phyloP scores from a whole-genome alignment of 2,888 invertebrate species.

The Pilophorus perplexus region DNA sequence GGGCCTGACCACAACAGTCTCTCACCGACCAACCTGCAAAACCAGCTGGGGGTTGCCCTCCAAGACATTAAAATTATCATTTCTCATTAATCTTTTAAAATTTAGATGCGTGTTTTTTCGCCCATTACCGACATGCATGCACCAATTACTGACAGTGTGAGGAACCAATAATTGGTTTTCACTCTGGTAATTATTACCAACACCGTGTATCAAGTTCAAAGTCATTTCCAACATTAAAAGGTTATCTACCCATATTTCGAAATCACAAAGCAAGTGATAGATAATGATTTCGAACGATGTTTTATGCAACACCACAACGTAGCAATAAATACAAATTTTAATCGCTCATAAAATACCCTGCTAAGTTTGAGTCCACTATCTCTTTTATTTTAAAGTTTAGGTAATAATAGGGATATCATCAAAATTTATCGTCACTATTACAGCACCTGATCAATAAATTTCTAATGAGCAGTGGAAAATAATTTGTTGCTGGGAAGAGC shows the following conservation, averaged over 20 bases:
- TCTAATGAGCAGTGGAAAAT: neutral
- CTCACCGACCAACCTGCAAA: no score
- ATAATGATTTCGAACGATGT: neutral
- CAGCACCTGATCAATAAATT: slow-evolving; percentile 1
- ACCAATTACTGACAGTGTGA: no score
- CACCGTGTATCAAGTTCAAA: neutral
- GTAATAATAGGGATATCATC: neutral
- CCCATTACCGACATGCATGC: no score
- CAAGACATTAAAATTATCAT: no score
- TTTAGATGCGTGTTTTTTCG: neutral
- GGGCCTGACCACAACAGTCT: no score
- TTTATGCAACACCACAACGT: neutral
- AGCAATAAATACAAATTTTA: neutral
- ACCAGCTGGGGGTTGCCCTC: no score
- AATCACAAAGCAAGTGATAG: no score
- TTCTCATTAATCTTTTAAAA: no score
- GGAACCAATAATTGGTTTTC: no score
- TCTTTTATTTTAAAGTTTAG: neutral
- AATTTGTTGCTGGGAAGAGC: neutral
- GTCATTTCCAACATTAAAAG: neutral
- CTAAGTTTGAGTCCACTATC: neutral
- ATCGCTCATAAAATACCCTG: neutral
- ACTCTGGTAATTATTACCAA: no score
- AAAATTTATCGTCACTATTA: slow-evolving; percentile 4
- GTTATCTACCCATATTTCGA: neutral